A percentile compares a stretch with the other conserved stretches of the same genome.
phyloP scores from a whole-genome alignment of 2,797 vertebrate species.

The Calcarius lapponicus region DNA sequence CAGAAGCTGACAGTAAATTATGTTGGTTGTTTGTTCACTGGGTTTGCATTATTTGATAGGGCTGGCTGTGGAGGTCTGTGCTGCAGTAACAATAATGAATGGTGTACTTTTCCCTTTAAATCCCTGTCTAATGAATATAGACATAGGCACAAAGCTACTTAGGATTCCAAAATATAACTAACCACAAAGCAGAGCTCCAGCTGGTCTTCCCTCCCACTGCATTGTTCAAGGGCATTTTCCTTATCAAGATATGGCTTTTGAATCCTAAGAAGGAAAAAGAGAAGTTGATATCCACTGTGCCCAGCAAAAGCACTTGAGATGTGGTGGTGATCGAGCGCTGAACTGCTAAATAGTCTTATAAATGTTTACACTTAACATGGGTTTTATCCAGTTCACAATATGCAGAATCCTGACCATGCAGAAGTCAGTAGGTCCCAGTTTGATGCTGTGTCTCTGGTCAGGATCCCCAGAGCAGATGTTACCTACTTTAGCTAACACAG shows the following conservation, averaged over 20 bases:
- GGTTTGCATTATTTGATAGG: conserved; percentile 56
- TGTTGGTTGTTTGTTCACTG: conserved; percentile 30
- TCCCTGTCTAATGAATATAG: conserved; percentile 63
- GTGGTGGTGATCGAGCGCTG: background rate
- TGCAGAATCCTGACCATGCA: background rate
- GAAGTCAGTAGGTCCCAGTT: background rate
- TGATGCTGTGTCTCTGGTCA: background rate
- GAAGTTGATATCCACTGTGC: background rate
- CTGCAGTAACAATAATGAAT: conserved; percentile 33
- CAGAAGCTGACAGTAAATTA: conserved; percentile 53
- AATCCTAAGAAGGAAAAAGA: background rate
- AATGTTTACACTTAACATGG: background rate
- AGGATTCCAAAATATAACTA: conserved; percentile 55
- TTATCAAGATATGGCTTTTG: background rate
- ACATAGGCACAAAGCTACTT: conserved; percentile 54
- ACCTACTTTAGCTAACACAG: background rate
- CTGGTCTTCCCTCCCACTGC: background rate
- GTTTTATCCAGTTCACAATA: background rate
- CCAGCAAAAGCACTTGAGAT: background rate
- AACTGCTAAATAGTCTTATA: background rate
- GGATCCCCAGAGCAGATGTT: background rate
- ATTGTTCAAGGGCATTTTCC: conserved; percentile 33
- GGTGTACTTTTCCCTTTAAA: conserved; percentile 54
- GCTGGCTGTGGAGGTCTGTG: conserved; percentile 20
- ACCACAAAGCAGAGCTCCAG: conserved; percentile 45